Conservation (phyloP, 2,113 vertebrate genomes). For the Romanogobio albipinnatus region DNA sequence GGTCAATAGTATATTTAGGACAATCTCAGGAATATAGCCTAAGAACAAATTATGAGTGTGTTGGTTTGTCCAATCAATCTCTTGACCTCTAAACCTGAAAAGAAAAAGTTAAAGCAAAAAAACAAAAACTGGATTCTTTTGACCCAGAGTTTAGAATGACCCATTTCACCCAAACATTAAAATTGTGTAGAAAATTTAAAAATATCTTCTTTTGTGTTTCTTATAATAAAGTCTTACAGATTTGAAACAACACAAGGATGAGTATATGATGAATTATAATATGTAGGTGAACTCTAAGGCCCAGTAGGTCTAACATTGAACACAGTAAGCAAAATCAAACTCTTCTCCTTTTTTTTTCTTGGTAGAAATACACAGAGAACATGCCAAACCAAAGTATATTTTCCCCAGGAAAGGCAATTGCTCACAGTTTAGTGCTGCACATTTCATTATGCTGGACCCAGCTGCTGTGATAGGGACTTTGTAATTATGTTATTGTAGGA, state of each 20-base stretch:
- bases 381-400: not conserved
- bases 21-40: too few relatives aligned
- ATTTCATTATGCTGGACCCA: constrained; percentile 40
- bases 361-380: not conserved
- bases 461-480: constrained; percentile 36
- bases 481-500: constrained; percentile 37
- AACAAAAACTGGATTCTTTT: too few relatives aligned
- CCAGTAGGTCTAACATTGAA: not conserved
- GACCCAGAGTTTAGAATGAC: too few relatives aligned
- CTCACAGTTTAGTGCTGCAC: not conserved
- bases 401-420: constrained; percentile 1
- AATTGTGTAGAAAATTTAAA: too few relatives aligned
- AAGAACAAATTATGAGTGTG: not conserved
- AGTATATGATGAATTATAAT: not conserved
- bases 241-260: too few relatives aligned
- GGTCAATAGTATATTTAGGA: too few relatives aligned
- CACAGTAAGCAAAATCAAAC: not conserved
- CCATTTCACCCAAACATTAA: too few relatives aligned
- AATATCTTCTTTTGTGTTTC: not conserved
- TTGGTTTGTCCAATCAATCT: not conserved
- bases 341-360: too few relatives aligned
- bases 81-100: not conserved
- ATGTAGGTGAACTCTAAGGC: not conserved
- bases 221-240: not conserved
- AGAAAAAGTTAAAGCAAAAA: not conserved